Evolutionary conservation across 2,888 invertebrate species (phyloP), one percentile per base, ranked within the genome.

Genomic region (Cheilosia variabilis): DNA sequence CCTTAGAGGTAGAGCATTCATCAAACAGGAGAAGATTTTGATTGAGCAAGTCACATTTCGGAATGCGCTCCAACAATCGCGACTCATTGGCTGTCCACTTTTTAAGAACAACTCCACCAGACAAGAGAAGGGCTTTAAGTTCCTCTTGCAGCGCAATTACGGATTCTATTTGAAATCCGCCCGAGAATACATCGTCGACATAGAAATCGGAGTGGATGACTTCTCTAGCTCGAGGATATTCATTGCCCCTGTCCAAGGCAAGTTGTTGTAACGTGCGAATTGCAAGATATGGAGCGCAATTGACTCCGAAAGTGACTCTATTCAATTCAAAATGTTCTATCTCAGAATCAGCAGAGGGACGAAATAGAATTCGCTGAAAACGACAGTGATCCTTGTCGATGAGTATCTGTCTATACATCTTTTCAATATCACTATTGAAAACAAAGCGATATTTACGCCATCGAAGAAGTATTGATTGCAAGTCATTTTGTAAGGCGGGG

Each of bases 371-470:
- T 22, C 87, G 50, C 9, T 88, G 87, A 19, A 80, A 87, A 31
- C 87, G 55, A 2, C 17, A 19, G 15, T 90, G 77, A 2, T 81
- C 63, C 4, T 73, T 55, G 7, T 75, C 22, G 2, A 89, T 53
- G 6, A 45, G 6, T 13, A 90, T 88, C 57, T 89, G 88, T 2
- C 87, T 87, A 62, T 88, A 90, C 87, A 90, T 89, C 63, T 89
- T 87, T 4, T 79, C 78, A 17, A 90, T 1, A 19, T 19, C 19
- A 19, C 19, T 87, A 5, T 80, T 80, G 13, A 90, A 76, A 6
- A 88, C 88, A 31, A 68, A 71, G 27, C 27, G 52, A 50, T 73
- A 50, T 58, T n/a, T 19, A 27, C 81, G 34, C 73, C 60, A 87
- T 22, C 57, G 58, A 1, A 71, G 15, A 10, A 84, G 31, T 41